These are phyloP conservation scores for Anaspis maculata DNA, from an alignment of 2,888 invertebrate genomes.

Conservation along the genomic window DNA sequence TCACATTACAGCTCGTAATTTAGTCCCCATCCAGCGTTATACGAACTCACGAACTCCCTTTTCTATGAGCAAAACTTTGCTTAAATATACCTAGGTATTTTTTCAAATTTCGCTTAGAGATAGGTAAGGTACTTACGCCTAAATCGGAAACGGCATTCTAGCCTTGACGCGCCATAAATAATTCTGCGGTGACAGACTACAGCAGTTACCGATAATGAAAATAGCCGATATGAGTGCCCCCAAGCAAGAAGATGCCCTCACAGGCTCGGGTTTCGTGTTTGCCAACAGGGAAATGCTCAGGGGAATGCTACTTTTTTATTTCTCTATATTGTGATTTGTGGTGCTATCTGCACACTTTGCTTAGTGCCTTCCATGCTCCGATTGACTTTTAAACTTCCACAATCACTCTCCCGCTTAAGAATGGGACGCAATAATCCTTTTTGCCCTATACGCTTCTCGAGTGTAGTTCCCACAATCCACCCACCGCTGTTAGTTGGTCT, in stretches of 20 bases:
- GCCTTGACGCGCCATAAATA: conserved; percentile 27
- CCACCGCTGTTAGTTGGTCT: too few relatives aligned
- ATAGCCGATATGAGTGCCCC: conserved; percentile 25
- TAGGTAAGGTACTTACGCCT: too few relatives aligned
- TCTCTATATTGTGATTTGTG: conserved; percentile 28
- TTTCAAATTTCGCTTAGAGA: too few relatives aligned
- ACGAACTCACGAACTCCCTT: too few relatives aligned
- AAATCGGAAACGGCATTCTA: too few relatives aligned
- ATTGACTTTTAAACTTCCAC: conserved; percentile 17
- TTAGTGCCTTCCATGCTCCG: conserved; percentile 13
- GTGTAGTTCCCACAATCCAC: too few relatives aligned
- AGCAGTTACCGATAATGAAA: conserved; percentile 33
- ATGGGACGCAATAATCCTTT: too few relatives aligned
- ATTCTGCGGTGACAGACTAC: conserved; percentile 29
- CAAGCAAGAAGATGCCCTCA: conserved; percentile 15
- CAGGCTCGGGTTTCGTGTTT: conserved; percentile 17
- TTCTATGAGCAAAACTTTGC: too few relatives aligned
- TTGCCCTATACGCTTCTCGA: too few relatives aligned
- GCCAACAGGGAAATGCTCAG: conserved; percentile 16
- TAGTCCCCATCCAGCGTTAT: conserved; percentile 28
- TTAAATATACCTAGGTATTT: too few relatives aligned
- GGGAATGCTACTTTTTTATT: conserved; percentile 29
- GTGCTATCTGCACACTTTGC: conserved; percentile 13
- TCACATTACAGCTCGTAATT: conserved; percentile 37
- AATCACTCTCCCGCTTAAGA: conserved; percentile 11